phyloP scores from a whole-genome alignment of 1,140 invertebrate species.

The Drosophila tani region DNA sequence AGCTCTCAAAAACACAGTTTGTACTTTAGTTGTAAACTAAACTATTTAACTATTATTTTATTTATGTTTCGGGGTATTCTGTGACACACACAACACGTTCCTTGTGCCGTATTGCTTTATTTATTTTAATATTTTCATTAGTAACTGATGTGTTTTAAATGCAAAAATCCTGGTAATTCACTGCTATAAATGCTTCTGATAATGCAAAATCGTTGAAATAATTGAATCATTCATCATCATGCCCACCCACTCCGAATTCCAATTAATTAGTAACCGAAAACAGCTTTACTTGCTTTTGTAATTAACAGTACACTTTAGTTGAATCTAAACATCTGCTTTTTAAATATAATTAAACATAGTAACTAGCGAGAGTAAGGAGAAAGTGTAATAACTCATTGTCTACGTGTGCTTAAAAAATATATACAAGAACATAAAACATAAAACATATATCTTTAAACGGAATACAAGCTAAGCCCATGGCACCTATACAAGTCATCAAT shows the following conservation, averaged over 20 bases:
- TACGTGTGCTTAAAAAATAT: slow-evolving; percentile 27
- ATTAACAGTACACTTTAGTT: slow-evolving; percentile 36
- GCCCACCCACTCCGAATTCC: slow-evolving; percentile 4
- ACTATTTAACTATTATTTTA: slow-evolving; percentile 18
- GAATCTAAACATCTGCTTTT: slow-evolving; percentile 15
- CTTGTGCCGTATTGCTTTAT: slow-evolving; percentile 71
- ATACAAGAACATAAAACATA: slow-evolving; percentile 23
- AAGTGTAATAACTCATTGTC: slow-evolving; percentile 35
- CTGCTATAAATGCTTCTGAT: slow-evolving; percentile 26
- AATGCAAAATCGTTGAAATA: too few relatives aligned
- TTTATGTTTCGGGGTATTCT: slow-evolving; percentile 23
- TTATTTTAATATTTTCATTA: slow-evolving; percentile 40
- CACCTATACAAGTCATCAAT: slow-evolving; percentile 37
- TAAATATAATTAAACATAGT: slow-evolving; percentile 18
- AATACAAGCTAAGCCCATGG: slow-evolving; percentile 25
- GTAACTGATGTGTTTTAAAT: background rate
- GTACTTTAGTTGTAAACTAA: slow-evolving; percentile 35
- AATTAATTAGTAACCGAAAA: slow-evolving; percentile 37
- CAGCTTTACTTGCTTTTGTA: slow-evolving; percentile 62
- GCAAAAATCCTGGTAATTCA: slow-evolving; percentile 2
- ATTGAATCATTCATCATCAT: background rate
- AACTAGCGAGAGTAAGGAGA: slow-evolving; percentile 12
- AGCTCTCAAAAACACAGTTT: slow-evolving; percentile 22
- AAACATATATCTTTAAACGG: slow-evolving; percentile 15
- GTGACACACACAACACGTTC: slow-evolving; percentile 43